Base-by-base conservation (phyloP, 2,797 vertebrate species). In the Fistularia tabacaria region DNA sequence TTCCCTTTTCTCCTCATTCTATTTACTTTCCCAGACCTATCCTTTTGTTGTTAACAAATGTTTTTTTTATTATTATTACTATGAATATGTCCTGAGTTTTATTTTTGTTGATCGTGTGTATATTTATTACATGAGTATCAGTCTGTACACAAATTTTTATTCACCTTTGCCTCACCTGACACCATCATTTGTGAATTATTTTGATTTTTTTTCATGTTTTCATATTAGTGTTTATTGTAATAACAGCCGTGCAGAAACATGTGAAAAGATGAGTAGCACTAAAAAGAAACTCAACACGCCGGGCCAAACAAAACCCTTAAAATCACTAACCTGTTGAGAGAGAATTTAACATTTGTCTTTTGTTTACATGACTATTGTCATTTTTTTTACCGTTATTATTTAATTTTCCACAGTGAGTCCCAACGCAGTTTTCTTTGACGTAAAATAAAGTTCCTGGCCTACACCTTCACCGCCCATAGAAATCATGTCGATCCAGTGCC, bases 121-220 rank as follows among this genome's bases (percentile, higher is more conserved):
- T 92, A 91, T 92, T 92, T 92, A 92, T 92, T 91, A 80, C 78
- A 71, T 76, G 76, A 81, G 73, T 77, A 79, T 86, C 81, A 74
- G 85, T 82, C 83, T 79, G 77, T 81, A 86, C 81, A 84, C 82
- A 86, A 83, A 87, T 81, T 77, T 84, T 77, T 85, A 82, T 84
- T 86, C 83, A 86, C 77, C 63, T 89, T 82, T 87, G 87, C 87
- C 85, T 92, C 87, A 89, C 85, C 75, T 82, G 74, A 85, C 82
- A 82, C 74, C 49, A 66, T 69, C 69, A 52, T 66, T 57, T 81
- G 55, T 79, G 49, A 70, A 46, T 58, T 50, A 37, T 62, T 36
- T 36, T 50, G 51, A 55, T 59, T 67, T 51, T 58, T 50, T 25
- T 62, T 36, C 15, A 48, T 49, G 55, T 59, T 66, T 49, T 75